Conservation (phyloP, 2,797 vertebrate genomes). For the Characodon lateralis region DNA sequence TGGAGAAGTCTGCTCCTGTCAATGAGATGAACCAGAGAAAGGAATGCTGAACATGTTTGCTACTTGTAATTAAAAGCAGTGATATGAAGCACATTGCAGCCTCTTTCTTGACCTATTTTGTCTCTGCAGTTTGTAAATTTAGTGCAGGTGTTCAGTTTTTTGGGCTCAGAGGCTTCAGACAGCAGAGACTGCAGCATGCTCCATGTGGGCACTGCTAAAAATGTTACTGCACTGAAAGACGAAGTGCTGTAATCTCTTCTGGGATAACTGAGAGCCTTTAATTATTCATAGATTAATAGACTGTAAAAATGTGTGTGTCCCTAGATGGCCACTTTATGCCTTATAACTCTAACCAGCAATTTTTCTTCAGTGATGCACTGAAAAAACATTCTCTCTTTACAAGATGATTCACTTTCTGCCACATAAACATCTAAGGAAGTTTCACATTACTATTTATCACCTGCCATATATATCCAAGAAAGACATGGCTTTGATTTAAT, state of each 20-base stretch:
- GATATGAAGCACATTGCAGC: constrained; percentile 6
- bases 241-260: constrained; percentile 68
- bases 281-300: constrained; percentile 82
- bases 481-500: constrained; percentile 18
- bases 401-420: constrained; percentile 42
- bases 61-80: constrained; percentile 30
- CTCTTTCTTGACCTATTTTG: constrained; percentile 55
- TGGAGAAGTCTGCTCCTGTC: constrained; percentile 21
- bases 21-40: constrained; percentile 37
- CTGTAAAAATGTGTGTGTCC: constrained; percentile 77
- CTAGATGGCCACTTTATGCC: constrained; percentile 69
- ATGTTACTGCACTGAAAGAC: constrained; percentile 68
- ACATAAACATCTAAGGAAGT: constrained; percentile 46
- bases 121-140: constrained; percentile 43
- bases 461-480: constrained; percentile 18
- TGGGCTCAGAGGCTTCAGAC: constrained; percentile 37
- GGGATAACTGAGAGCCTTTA: constrained; percentile 71
- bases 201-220: constrained; percentile 55
- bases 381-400: constrained; percentile 42
- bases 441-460: constrained; percentile 47
- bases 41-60: constrained; percentile 34
- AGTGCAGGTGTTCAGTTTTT: constrained; percentile 55
- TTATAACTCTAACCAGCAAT: constrained; percentile 62
- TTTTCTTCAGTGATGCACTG: constrained; percentile 54
- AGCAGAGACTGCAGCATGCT: constrained; percentile 36